These are phyloP conservation scores for Cairina moschata DNA, from an alignment of 2,113 vertebrate species.

Conservation along the genomic window DNA sequence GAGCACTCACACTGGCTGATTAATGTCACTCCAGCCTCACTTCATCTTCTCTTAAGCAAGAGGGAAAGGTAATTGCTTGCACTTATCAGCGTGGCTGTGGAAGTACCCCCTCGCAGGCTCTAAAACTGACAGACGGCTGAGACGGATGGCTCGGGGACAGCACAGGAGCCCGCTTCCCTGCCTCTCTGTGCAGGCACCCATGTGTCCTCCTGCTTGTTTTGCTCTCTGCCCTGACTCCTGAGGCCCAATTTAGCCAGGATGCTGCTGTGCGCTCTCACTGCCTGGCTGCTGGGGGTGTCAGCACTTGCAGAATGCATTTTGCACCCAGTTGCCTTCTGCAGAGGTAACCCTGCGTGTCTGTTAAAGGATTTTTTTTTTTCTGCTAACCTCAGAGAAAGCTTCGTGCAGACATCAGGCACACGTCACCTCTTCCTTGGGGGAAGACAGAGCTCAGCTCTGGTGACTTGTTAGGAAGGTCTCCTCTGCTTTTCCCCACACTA, in stretches of 20 bases:
- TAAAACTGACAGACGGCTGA: background rate
- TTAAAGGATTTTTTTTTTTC: background rate
- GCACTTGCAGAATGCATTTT: background rate
- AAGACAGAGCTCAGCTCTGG: background rate
- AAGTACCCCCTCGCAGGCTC: background rate
- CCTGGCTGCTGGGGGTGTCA: background rate
- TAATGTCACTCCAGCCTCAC: rapidly evolving
- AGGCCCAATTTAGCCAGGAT: background rate
- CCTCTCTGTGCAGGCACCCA: background rate
- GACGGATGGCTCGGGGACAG: background rate
- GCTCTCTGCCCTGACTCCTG: background rate
- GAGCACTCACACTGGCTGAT: background rate
- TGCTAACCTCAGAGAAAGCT: background rate
- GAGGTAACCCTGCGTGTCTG: background rate
- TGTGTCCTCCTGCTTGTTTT: background rate
- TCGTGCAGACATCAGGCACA: background rate
- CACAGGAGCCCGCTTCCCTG: background rate
- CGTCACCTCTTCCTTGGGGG: rapidly evolving
- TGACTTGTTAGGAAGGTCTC: background rate
- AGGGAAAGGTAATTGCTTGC: background rate
- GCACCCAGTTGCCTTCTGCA: background rate
- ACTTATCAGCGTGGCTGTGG: background rate
- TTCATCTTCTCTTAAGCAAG: background rate
- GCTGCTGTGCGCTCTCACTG: background rate
- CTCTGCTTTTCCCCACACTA: background rate